phyloP scores from a whole-genome alignment of 2,888 invertebrate genomes.

The Netelia virgata region DNA sequence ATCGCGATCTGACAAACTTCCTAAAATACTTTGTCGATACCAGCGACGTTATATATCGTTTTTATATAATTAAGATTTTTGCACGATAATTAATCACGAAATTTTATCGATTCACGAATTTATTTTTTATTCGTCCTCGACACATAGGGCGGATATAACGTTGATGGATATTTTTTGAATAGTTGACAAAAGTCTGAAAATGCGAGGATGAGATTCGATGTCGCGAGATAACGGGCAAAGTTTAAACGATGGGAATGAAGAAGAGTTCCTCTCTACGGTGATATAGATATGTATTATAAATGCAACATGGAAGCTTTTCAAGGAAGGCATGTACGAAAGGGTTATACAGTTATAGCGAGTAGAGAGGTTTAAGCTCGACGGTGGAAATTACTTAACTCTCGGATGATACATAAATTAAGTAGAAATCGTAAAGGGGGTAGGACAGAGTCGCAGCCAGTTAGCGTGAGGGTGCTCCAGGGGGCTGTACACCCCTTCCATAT shows the following conservation, averaged over 20 bases:
- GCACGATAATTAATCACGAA: slow-evolving; percentile 40
- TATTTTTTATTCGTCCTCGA: not conserved
- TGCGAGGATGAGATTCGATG: slow-evolving; percentile 43
- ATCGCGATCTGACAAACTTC: slow-evolving; percentile 52
- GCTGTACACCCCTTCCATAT: slow-evolving; percentile 80
- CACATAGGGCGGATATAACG: not conserved
- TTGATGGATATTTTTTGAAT: not conserved
- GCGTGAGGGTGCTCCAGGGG: slow-evolving; percentile 85
- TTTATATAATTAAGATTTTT: slow-evolving; percentile 45
- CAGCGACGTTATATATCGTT: slow-evolving; percentile 8
- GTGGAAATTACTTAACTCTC: slow-evolving; percentile 85
- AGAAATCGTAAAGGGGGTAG: slow-evolving; percentile 84
- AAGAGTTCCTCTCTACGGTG: slow-evolving; percentile 70
- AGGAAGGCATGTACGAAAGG: not conserved
- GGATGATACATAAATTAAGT: slow-evolving; percentile 85
- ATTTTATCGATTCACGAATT: slow-evolving; percentile 7
- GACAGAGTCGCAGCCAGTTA: slow-evolving; percentile 84
- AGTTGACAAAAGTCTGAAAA: slow-evolving; percentile 3
- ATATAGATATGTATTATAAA: slow-evolving; percentile 66
- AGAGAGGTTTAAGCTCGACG: slow-evolving; percentile 69
- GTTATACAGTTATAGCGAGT: slow-evolving; percentile 5
- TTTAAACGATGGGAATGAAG: slow-evolving; percentile 72
- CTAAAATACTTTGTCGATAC: slow-evolving; percentile 56
- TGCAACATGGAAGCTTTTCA: slow-evolving; percentile 42
- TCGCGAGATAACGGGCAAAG: slow-evolving; percentile 62